phyloP scores from a whole-genome alignment of 2,113 vertebrate genomes.

The Sorex araneus region DNA sequence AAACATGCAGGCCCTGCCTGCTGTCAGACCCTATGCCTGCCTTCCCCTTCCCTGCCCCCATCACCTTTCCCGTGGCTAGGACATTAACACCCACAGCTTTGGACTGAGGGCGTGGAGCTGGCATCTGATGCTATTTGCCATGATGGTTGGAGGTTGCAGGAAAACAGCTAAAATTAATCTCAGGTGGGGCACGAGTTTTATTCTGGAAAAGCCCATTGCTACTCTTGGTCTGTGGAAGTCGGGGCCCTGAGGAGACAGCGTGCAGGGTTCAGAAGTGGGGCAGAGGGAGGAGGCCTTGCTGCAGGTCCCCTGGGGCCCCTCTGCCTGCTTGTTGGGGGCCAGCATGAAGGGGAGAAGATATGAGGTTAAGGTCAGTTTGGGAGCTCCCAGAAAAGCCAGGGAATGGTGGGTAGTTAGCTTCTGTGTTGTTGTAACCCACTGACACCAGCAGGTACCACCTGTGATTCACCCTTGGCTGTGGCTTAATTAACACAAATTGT shows the following conservation, averaged over 20 bases:
- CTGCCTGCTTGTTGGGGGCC: too few species aligned
- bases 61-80: rapidly evolving
- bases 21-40: background rate
- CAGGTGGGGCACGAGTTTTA: background rate
- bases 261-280: background rate
- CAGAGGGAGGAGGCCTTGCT: too few species aligned
- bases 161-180: background rate
- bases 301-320: too few species aligned
- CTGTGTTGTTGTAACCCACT: constrained; percentile 28
- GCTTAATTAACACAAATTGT: too few species aligned
- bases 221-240: background rate
- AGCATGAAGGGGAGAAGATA: rapidly evolving
- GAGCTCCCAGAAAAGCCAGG: background rate
- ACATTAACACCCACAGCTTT: background rate
- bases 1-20: background rate
- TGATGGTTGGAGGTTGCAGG: background rate
- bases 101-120: background rate
- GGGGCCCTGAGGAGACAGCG: background rate
- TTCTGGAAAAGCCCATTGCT: background rate
- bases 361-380: background rate
- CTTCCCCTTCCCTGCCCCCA: background rate
- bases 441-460: too few species aligned
- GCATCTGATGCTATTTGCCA: background rate
- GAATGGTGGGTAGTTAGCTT: background rate
- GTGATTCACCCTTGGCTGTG: too few species aligned